Evolutionary conservation across 1,140 invertebrate species (phyloP).

Genomic region (Atta cephalotes): DNA sequence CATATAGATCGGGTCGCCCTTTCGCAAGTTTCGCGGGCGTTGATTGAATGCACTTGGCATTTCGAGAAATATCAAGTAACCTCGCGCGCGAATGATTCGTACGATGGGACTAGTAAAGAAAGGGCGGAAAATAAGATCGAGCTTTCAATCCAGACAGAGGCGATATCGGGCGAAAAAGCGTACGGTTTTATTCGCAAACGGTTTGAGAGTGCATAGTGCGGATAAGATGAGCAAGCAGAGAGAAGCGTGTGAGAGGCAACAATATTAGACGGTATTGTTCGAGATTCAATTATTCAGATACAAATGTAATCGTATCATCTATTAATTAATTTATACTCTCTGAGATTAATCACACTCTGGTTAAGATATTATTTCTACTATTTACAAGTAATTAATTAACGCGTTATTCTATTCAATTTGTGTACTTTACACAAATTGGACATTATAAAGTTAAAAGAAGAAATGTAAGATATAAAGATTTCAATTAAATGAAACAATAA

Average conservation of each 20-base stretch:
- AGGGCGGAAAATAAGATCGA: conserved; percentile 7
- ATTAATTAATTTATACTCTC: conserved; percentile 16
- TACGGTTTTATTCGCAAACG: conserved; percentile 20
- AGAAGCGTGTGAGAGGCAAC: neutral
- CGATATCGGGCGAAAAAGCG: conserved; percentile 14
- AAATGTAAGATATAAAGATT: neutral
- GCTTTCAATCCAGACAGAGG: conserved; percentile 19
- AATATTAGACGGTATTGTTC: neutral
- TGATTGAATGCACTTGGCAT: neutral
- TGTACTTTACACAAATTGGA: neutral
- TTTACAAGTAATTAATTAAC: conserved; percentile 15
- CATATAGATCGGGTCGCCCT: neutral
- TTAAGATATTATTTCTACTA: conserved; percentile 15
- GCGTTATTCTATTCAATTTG: neutral
- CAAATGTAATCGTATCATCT: neutral
- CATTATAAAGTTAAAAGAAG: neutral
- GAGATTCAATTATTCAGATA: neutral
- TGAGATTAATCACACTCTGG: neutral
- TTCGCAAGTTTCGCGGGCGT: neutral
- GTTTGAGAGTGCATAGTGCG: neutral
- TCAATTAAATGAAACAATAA: neutral
- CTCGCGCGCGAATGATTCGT: neutral
- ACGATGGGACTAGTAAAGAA: neutral
- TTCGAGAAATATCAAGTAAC: conserved; percentile 19
- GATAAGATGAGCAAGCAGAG: neutral